Evolutionary conservation across 2,113 vertebrate genomes (phyloP).

Genomic region (Erythrolamprus reginae): DNA sequence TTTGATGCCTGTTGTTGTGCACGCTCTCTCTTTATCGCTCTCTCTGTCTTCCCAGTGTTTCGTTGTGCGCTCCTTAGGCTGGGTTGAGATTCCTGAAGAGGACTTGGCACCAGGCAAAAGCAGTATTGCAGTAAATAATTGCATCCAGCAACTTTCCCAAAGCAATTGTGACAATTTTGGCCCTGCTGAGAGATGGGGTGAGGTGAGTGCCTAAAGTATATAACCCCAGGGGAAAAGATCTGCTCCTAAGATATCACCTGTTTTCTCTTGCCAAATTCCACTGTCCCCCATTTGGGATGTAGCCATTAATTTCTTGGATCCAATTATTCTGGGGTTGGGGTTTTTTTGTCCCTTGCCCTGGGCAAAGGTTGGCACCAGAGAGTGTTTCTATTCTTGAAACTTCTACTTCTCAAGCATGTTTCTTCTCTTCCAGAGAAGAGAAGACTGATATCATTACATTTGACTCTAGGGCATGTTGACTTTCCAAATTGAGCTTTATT

Average conservation of each 20-base stretch:
- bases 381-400: neutral
- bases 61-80: conserved; percentile 89
- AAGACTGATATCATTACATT: neutral
- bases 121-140: conserved; percentile 91
- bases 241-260: neutral
- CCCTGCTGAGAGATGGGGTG: conserved; percentile 71
- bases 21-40: conserved; percentile 2
- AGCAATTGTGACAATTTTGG: conserved; percentile 72
- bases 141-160: conserved; percentile 94
- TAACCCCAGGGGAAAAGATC: neutral
- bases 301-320: neutral
- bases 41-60: conserved; percentile 74
- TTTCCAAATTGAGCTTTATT: neutral
- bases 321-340: neutral
- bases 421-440: neutral
- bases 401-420: neutral
- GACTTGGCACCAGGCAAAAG: conserved; percentile 92
- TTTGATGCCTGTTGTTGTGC: too few relatives aligned
- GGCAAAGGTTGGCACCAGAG: neutral
- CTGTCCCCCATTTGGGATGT: neutral
- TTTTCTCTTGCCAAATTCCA: neutral
- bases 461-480: neutral
- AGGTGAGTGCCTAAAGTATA: conserved; percentile 73
- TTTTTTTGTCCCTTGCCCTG: too few relatives aligned
- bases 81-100: conserved; percentile 95